Evolutionary conservation across 2,797 vertebrate genomes (phyloP).

Genomic region (Oreochromis grahami): DNA sequence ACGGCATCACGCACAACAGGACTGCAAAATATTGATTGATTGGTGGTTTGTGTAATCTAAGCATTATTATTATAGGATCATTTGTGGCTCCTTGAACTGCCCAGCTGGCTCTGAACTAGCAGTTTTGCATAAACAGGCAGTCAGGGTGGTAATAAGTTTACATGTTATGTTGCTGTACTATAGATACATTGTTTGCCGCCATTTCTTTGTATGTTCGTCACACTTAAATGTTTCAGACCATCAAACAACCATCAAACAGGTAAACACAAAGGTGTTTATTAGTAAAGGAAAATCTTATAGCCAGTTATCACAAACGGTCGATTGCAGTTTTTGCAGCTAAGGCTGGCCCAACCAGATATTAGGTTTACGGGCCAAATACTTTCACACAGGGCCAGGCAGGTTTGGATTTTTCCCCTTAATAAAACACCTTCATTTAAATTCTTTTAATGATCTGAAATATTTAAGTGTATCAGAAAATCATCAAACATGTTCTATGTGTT

Average conservation of each 20-base stretch:
- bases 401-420: neutral
- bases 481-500: neutral
- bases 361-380: neutral
- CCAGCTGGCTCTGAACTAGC: neutral
- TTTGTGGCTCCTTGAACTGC: neutral
- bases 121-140: neutral
- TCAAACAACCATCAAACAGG: neutral
- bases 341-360: neutral
- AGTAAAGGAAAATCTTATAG: neutral
- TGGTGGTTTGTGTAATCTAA: neutral
- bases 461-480: neutral
- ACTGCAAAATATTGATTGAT: too few species aligned
- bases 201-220: neutral
- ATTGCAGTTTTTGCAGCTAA: neutral
- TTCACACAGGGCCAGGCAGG: accelerated
- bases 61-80: neutral
- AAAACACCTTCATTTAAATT: neutral
- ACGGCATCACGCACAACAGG: neutral
- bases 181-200: neutral
- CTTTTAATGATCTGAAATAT: neutral
- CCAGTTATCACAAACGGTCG: neutral
- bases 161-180: neutral
- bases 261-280: neutral
- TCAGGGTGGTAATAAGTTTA: neutral
- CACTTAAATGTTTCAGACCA: neutral